Percentiles rank a stretch among this genome's conserved stretches.
These are phyloP conservation scores for Nannospalax galili DNA, from an alignment of 2,113 vertebrate genomes.

Conservation along the genomic window DNA sequence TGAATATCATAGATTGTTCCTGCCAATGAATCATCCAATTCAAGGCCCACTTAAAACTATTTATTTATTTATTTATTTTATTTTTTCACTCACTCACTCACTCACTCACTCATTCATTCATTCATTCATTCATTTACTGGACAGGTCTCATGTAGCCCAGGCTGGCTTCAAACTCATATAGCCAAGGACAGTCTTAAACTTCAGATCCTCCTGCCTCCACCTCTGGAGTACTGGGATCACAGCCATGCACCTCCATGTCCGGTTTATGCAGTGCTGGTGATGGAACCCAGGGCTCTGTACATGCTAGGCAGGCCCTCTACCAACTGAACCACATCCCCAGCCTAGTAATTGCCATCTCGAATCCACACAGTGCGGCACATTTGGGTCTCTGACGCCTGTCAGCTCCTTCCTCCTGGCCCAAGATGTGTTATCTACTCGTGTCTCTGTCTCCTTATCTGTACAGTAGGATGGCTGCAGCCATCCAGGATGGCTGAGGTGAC, in stretches of 20 bases:
- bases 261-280: background rate
- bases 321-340: background rate
- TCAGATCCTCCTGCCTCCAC: background rate
- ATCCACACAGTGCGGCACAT: background rate
- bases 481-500: background rate
- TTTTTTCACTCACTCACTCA: no score
- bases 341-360: background rate
- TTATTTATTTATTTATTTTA: background rate
- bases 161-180: background rate
- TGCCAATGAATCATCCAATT: background rate
- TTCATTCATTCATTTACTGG: background rate
- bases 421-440: accelerated
- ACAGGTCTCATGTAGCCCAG: background rate
- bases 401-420: background rate
- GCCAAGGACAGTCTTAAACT: background rate
- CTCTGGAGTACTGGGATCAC: background rate
- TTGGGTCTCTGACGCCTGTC: background rate
- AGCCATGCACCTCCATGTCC: background rate
- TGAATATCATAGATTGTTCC: accelerated
- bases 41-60: background rate
- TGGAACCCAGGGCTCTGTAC: background rate
- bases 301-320: background rate
- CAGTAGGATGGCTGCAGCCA: background rate
- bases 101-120: background rate
- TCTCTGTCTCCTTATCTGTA: background rate